Conservation (phyloP, 2,113 vertebrate species). For the Salminus brasiliensis region DNA sequence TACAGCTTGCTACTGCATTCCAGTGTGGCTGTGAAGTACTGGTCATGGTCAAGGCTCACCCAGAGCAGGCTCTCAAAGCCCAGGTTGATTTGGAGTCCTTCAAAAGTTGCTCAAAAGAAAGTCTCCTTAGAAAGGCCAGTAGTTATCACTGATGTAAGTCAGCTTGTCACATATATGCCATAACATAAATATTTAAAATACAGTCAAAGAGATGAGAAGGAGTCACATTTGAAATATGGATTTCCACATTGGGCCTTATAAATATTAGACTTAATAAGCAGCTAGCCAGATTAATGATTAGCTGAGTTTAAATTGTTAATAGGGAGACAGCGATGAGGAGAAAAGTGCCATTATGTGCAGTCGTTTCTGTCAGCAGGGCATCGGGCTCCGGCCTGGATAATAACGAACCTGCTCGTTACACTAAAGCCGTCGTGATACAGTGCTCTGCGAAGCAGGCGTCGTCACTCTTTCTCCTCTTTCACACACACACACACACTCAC, state of each 20-base stretch:
- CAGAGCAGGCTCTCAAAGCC: not conserved
- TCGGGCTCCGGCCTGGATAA: slow-evolving; percentile 3
- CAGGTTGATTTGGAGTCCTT: not conserved
- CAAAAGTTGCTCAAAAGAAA: slow-evolving; percentile 45
- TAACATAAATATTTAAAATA: slow-evolving; percentile 56
- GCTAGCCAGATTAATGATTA: slow-evolving; percentile 54
- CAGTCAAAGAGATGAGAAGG: slow-evolving; percentile 47
- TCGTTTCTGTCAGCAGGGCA: slow-evolving; percentile 38
- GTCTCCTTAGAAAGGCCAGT: slow-evolving; percentile 30
- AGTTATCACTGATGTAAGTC: slow-evolving; percentile 35
- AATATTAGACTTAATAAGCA: slow-evolving; percentile 59
- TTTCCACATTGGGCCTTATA: slow-evolving; percentile 53
- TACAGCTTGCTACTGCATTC: too few relatives aligned
- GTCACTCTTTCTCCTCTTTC: not conserved
- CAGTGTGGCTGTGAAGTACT: not conserved
- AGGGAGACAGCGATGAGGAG: slow-evolving; percentile 40
- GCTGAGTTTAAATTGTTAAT: slow-evolving; percentile 59
- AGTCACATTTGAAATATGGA: slow-evolving; percentile 56
- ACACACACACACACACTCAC: not conserved
- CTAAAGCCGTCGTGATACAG: slow-evolving; percentile 13
- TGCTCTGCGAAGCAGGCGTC: not conserved
- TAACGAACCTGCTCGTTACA: slow-evolving; percentile 29
- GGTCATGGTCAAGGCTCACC: not conserved
- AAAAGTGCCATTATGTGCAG: slow-evolving; percentile 45
- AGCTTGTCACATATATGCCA: slow-evolving; percentile 48